A percentile compares a stretch with the other conserved stretches of the same genome.
These are phyloP conservation scores for Spheniscus humboldti DNA, from an alignment of 2,797 vertebrate genomes.

Conservation along the genomic window DNA sequence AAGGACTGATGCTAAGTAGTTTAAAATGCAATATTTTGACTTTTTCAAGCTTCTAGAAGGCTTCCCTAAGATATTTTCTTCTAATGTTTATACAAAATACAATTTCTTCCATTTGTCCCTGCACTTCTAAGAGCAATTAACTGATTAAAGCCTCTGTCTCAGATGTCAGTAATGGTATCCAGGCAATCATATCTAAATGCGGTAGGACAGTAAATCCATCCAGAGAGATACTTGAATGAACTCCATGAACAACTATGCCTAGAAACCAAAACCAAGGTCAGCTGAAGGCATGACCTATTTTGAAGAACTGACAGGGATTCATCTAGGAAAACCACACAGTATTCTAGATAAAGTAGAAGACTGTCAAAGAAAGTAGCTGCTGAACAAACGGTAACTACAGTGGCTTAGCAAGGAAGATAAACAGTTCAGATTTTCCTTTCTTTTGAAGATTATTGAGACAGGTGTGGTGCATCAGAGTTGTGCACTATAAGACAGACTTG, in stretches of 20 bases:
- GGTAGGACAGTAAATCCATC: background rate
- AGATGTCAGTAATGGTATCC: background rate
- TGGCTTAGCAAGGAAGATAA: background rate
- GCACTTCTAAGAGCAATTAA: background rate
- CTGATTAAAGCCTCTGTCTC: background rate
- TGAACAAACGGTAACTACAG: background rate
- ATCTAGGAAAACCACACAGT: background rate
- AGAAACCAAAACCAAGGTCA: background rate
- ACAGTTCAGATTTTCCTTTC: background rate
- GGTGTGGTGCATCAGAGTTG: background rate
- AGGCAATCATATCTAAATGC: background rate
- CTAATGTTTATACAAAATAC: background rate
- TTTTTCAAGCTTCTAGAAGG: background rate
- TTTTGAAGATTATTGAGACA: fast-evolving
- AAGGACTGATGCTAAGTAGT: background rate
- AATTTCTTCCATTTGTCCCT: background rate
- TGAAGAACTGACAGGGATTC: background rate
- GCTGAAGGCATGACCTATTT: background rate
- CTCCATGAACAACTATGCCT: background rate
- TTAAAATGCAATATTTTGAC: background rate
- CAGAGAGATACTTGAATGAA: background rate
- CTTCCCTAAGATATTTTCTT: background rate
- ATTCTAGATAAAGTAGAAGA: background rate
- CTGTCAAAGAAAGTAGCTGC: background rate
- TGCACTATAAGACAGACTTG: background rate